Base-by-base conservation (phyloP, 2,797 vertebrate genomes). In the Anguilla marmorata region DNA sequence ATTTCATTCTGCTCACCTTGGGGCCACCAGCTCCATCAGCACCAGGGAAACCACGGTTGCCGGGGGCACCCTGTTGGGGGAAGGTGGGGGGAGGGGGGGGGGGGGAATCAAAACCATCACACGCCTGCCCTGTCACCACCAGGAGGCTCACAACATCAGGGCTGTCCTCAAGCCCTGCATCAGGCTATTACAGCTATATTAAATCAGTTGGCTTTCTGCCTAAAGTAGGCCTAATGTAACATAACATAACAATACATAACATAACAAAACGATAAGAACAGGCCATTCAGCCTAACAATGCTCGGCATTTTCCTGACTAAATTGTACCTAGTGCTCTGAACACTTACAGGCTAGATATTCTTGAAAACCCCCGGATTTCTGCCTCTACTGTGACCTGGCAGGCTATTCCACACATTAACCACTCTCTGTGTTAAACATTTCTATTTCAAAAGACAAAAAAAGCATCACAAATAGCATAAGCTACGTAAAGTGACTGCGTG, bases 41-140 rank as follows among this genome's bases (percentile, higher is more conserved):
- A 0, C 98, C 98, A 93, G 98, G 98, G 96, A 99, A 99, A 91
- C 98, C 98, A 74, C 98, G 98, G 93, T 96, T 97, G 84, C 98
- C 98, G 8, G 98, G 97, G 88, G 92, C 96, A 37, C 98, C 98
- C 98, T 99, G 90, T 0, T 45, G 41, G 41, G 41, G 41, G 41
- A 45, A 45, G 41, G 30, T 33, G 37, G 37, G 41, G 41, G 41
- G 41, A 4, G 41, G 41, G 37, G 86, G 30, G 92, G 21, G 86
- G 27, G 92, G 30, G 91, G 84, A 90, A 88, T 84, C 56, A 91
- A 88, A 88, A 19, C 6, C 27, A 21, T 82, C 19, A 76, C 37
- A 69, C 48, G 54, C 72, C 50, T 72, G 63, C 33, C n/a, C 33
- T 58, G n/a, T 21, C 33, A 50, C 21, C 50, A 33, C 1, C 21